A percentile compares a stretch with the other conserved stretches of the same genome.
phyloP scores from a whole-genome alignment of 2,888 invertebrate genomes.

The Cryptocephalus moraei region DNA sequence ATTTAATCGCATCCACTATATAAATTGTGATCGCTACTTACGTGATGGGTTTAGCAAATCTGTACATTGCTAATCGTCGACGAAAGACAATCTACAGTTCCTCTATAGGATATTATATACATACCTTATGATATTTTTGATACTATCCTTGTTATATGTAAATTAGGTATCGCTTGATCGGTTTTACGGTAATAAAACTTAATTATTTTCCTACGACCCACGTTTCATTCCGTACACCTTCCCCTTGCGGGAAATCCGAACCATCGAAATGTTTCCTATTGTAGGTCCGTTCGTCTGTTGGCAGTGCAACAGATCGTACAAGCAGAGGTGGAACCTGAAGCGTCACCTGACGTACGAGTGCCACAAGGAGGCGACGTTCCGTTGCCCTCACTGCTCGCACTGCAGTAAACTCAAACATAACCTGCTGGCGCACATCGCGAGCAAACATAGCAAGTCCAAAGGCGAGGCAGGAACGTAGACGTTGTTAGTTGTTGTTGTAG shows the following conservation, averaged over 20 bases:
- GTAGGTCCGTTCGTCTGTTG: conserved; percentile 7
- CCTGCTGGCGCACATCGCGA: conserved; percentile 10
- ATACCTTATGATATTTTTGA: too few relatives aligned
- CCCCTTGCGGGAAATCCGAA: too few relatives aligned
- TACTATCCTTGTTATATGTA: too few relatives aligned
- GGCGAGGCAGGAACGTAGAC: too few relatives aligned
- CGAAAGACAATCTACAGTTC: neutral
- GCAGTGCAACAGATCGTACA: conserved; percentile 19
- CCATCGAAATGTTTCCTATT: conserved; percentile 1
- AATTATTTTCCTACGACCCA: too few relatives aligned
- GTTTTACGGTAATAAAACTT: too few relatives aligned
- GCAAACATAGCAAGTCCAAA: conserved; percentile 9
- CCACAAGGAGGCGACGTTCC: conserved; percentile 22
- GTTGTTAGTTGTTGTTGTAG: too few relatives aligned
- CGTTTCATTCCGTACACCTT: too few relatives aligned
- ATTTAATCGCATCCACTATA: too few relatives aligned
- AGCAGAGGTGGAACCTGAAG: conserved; percentile 18
- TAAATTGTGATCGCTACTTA: too few relatives aligned
- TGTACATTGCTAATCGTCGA: neutral
- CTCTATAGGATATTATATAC: too few relatives aligned
- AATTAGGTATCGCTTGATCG: too few relatives aligned
- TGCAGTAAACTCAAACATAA: conserved; percentile 22
- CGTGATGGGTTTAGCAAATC: neutral
- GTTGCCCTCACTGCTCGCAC: conserved; percentile 19
- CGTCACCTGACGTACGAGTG: conserved; percentile 26